These are phyloP conservation scores for Tretioscincus oriximinensis DNA, from an alignment of 2,113 vertebrate genomes.

Conservation along the genomic window DNA sequence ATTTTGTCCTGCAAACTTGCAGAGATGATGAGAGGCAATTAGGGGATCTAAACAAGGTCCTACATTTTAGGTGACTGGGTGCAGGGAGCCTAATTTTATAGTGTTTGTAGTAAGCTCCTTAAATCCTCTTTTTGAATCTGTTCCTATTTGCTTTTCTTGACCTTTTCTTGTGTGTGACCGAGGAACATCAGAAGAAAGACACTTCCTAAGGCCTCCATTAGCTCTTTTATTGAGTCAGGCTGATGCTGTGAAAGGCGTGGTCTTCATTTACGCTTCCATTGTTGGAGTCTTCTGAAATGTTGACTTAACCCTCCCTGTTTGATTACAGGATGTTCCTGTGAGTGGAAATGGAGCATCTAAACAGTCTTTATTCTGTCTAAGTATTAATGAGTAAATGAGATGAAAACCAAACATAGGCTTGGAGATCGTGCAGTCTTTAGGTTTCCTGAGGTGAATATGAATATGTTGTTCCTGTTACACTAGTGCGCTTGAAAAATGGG, in stretches of 20 bases:
- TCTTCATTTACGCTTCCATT: not conserved
- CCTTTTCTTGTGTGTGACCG: not conserved
- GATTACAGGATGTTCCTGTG: conserved; percentile 23
- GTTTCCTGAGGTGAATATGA: not conserved
- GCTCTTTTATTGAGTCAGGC: not conserved
- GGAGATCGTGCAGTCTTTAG: accelerated
- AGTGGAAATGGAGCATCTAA: not conserved
- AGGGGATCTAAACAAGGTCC: too few species aligned
- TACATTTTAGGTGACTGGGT: too few species aligned
- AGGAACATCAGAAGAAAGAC: not conserved
- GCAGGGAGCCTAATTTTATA: too few species aligned
- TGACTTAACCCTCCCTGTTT: conserved; percentile 14
- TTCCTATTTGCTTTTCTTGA: too few species aligned
- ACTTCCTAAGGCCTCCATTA: not conserved
- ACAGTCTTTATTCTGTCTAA: accelerated
- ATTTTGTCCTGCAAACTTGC: too few species aligned
- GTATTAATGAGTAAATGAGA: not conserved
- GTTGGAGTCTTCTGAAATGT: not conserved
- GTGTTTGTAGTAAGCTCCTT: too few species aligned
- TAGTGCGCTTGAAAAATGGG: not conserved
- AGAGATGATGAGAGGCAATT: too few species aligned
- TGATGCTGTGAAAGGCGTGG: too few species aligned
- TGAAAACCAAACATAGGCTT: not conserved
- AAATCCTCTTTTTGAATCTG: too few species aligned
- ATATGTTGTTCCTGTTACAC: not conserved